Evolutionary conservation across 2,113 vertebrate genomes (phyloP), one percentile per base, ranked within the genome.

Genomic region (Manacus vitellinus): DNA sequence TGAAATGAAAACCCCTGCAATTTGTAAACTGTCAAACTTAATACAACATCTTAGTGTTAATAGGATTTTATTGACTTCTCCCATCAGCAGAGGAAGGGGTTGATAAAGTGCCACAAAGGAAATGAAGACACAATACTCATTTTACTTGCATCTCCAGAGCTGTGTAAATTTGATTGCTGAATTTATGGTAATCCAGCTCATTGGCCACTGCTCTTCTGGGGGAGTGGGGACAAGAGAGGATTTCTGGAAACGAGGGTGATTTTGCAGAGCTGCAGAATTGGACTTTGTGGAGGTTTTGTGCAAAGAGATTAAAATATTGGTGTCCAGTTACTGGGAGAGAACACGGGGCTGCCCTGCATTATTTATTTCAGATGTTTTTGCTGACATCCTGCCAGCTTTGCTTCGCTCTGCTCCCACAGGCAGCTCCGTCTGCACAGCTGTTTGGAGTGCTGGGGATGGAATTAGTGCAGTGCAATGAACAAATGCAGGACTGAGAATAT

Each of bases 1-100:
- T 96, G 74, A 97, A 94, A 97, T 86, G 89, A 91, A 95, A 98
- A 82, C 81, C 65, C 58, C 22, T 62, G 89, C 73, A 88, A 95
- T 96, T 93, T 96, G 92, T 96, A 89, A 96, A 95, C 95, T 95
- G 97, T 94, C 96, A 87, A 82, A 71, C 77, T 89, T 94, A 88
- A 95, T 91, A 89, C 86, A 76, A 68, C 87, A 90, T 91, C 87
- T 83, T 76, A 72, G 95, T 88, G 90, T 94, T 97, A 94, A 95
- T 95, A 97, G 95, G 97, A 73, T 93, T 92, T 93, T 95, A 92
- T 91, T 94, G 96, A 95, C 93, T 96, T 97, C 68, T 52, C 71
- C 85, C 89, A 85, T 94, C 88, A 94, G 94, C 84, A 79, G 93
- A 92, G 92, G 91, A 89, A 95, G 91, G 91, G 87, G 75, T 44